Evolutionary conservation across 2,797 vertebrate species (phyloP).

Genomic region (Danio choprae): DNA sequence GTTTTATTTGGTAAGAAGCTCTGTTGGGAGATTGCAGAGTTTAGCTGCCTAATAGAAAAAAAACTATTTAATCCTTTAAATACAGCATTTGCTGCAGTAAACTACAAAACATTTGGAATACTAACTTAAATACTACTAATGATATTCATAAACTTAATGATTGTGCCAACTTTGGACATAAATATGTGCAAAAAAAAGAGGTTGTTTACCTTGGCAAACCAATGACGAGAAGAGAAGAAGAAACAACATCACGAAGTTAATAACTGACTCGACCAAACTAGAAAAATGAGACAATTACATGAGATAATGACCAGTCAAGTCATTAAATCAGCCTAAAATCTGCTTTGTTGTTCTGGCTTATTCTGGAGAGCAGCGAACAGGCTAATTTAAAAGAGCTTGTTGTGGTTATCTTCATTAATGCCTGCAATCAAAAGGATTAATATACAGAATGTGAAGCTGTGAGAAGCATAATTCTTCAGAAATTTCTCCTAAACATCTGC

Average conservation of each 20-base stretch:
- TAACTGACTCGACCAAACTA: not conserved
- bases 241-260: not conserved
- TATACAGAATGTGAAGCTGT: not conserved
- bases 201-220: slow-evolving; percentile 1
- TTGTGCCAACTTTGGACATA: not conserved
- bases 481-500: no score
- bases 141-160: not conserved
- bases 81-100: not conserved
- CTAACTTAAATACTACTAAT: not conserved
- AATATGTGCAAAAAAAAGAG: not conserved
- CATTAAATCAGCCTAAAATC: not conserved
- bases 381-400: not conserved
- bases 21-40: not conserved
- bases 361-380: not conserved
- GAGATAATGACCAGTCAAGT: no score
- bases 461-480: not conserved
- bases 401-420: not conserved
- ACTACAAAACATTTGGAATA: not conserved
- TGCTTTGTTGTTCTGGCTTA: not conserved
- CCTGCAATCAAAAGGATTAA: not conserved
- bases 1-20: not conserved
- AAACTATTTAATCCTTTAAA: not conserved
- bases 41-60: not conserved
- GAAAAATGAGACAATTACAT: not conserved
- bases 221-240: slow-evolving; percentile 2